These are phyloP conservation scores for Nasonia oneida DNA, from an alignment of 2,888 invertebrate genomes.

Conservation along the genomic window DNA sequence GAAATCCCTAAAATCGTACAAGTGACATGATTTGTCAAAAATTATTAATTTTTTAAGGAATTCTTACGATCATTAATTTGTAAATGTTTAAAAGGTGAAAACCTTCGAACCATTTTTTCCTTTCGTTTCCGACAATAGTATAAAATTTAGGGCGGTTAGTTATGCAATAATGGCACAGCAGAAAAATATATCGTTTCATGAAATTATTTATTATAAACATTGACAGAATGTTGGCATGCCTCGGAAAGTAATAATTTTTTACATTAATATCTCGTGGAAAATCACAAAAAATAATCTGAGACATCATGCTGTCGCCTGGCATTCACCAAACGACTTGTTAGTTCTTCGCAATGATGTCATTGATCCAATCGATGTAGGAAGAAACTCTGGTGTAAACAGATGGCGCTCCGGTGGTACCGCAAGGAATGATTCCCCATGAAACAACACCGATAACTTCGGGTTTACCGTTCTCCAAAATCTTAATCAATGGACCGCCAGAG, in stretches of 20 bases:
- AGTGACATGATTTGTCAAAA: too few relatives aligned
- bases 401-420: slow-evolving; percentile 76
- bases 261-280: not conserved
- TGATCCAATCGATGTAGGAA: slow-evolving; percentile 77
- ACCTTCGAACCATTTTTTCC: too few relatives aligned
- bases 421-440: slow-evolving; percentile 80
- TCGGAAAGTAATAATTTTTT: not conserved
- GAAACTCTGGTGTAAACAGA: slow-evolving; percentile 79
- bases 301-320: not conserved
- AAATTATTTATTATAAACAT: not conserved
- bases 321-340: not conserved
- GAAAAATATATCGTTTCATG: not conserved
- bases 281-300: not conserved
- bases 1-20: too few relatives aligned
- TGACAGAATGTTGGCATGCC: not conserved
- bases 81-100: too few relatives aligned
- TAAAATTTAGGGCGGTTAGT: too few relatives aligned
- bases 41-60: too few relatives aligned
- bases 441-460: slow-evolving; percentile 83
- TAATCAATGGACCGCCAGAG: slow-evolving; percentile 81
- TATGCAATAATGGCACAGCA: not conserved
- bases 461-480: slow-evolving; percentile 80
- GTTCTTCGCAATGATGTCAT: slow-evolving; percentile 45
- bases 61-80: too few relatives aligned
- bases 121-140: not conserved